Percentiles rank a stretch among this genome's conserved stretches.
Evolutionary conservation across 1,140 invertebrate species (phyloP).

Genomic region (Aphaenogaster ashmeadi): DNA sequence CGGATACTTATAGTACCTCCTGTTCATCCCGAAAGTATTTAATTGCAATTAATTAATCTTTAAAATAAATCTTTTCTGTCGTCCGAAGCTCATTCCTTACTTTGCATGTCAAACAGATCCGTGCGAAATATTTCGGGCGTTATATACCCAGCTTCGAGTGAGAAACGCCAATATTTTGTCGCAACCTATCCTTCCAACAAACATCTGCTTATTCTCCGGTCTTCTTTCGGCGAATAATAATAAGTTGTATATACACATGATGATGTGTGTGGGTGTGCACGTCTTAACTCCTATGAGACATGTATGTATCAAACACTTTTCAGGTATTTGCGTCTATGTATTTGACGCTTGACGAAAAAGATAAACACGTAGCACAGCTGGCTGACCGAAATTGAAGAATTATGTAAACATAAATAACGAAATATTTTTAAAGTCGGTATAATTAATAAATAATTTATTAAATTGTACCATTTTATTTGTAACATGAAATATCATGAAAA

Average conservation of each 20-base stretch:
- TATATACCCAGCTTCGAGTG: background rate
- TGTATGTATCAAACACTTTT: background rate
- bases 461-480: background rate
- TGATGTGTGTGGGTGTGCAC: background rate
- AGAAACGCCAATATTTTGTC: conserved; percentile 26
- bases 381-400: background rate
- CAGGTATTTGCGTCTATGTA: background rate
- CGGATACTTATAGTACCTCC: background rate
- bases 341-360: background rate
- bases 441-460: conserved; percentile 16
- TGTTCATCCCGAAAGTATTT: background rate
- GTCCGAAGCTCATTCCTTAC: background rate
- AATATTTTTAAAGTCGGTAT: background rate
- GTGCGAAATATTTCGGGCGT: conserved; percentile 3
- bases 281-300: background rate
- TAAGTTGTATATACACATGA: background rate
- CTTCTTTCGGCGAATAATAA: conserved; percentile 3
- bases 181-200: background rate
- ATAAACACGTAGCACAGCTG: background rate
- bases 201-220: background rate
- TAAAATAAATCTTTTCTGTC: background rate
- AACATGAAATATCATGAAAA: background rate
- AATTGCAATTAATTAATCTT: background rate
- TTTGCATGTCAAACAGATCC: background rate
- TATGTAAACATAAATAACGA: background rate